Base-by-base conservation (phyloP, 2,113 vertebrate genomes). In the Urocolius indicus region DNA sequence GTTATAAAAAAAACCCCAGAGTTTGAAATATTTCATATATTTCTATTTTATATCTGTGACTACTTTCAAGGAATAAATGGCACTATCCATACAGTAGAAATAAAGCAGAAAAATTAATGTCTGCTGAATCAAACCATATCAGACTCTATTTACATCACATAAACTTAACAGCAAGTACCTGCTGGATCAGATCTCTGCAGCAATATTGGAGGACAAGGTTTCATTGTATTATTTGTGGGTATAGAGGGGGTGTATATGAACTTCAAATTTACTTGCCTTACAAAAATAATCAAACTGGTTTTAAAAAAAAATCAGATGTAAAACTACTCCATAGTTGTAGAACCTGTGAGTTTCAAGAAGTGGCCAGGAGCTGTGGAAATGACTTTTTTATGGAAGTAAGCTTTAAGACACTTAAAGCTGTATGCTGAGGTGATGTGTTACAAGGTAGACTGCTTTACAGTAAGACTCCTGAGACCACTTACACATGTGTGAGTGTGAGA, bases 341-440 rank as follows among this genome's bases (percentile, higher is more conserved):
- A 93, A 80, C 85, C 63, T 85, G n/a, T 27, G 78, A 93, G 84
- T 91, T 93, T 72, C 82, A 95, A 67, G 90, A 95, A 88, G 77
- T 30, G 46, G 36, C 63, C 89, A 73, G 89, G 72, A 95, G 80
- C 84, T 83, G 74, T 86, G 84, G 81, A 94, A 97, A 96, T 4
- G 1, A 34, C 27, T 71, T 66, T 81, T 91, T 95, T 94, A 91
- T 82, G 51, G 82, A 90, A 94, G 45, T 58, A 83, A 88, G 38
- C 34, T 76, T 79, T 85, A 95, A 94, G 75, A 80, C 78, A 81
- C 79, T 87, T 93, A 80, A 83, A 83, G 43, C 82, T 77, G 32
- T 74, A 18, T 67, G 89, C 63, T 1, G 48, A 95, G 71, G 82
- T 90, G 94, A 66, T 90, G 78, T 95, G 67, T 95, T 94, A 85